Conservation (phyloP, 2,113 vertebrate species). For the Odontesthes bonariensis region DNA sequence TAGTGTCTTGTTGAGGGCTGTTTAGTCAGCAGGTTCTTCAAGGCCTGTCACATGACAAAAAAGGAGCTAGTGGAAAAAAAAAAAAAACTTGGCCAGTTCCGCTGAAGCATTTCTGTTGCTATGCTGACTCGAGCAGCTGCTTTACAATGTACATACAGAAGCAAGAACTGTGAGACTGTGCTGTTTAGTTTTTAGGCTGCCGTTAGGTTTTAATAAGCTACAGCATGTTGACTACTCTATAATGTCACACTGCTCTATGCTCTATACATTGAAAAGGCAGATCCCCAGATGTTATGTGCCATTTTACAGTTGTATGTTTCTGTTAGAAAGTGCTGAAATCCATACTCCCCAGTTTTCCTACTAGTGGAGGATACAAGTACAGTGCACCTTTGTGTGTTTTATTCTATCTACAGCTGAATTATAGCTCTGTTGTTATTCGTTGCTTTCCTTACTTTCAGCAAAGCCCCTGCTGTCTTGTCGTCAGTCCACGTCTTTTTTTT, state of each 20-base stretch:
- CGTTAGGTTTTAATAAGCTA: background rate
- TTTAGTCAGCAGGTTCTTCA: conserved; percentile 72
- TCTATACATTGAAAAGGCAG: background rate
- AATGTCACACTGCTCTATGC: background rate
- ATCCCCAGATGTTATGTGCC: too few species aligned
- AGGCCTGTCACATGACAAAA: conserved; percentile 60
- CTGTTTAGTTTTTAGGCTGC: background rate
- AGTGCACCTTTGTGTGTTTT: too few species aligned
- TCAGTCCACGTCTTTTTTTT: too few species aligned
- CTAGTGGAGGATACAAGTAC: too few species aligned
- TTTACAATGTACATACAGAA: background rate
- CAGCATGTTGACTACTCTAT: background rate
- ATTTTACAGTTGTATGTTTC: too few species aligned
- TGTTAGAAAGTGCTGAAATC: too few species aligned
- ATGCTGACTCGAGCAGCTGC: conserved; percentile 17
- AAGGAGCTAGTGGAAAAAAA: conserved; percentile 4
- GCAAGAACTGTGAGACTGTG: background rate
- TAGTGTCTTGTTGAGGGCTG: conserved; percentile 44
- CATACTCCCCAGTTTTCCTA: too few species aligned
- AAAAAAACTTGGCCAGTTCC: conserved; percentile 27
- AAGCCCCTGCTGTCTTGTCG: too few species aligned
- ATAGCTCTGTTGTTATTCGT: too few species aligned
- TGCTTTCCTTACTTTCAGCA: too few species aligned
- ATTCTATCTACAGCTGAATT: too few species aligned
- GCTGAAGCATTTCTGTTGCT: conserved; percentile 25